phyloP scores from a whole-genome alignment of 2,888 invertebrate genomes.

The Chromoteleia sp. region DNA sequence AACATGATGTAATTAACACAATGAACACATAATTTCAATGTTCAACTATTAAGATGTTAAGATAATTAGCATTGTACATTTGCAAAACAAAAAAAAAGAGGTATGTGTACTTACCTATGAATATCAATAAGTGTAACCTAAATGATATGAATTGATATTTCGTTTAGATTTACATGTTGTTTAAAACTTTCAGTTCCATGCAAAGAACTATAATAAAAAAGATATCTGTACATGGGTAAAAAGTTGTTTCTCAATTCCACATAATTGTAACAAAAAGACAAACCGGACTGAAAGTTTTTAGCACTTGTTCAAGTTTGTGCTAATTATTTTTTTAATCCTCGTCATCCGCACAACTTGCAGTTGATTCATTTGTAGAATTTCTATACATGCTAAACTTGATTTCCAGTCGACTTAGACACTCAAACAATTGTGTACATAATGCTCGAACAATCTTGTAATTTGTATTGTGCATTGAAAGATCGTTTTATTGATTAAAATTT shows the following conservation, averaged over 20 bases:
- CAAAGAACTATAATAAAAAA: not conserved
- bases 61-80: constrained; percentile 37
- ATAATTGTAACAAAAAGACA: not conserved
- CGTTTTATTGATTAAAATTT: constrained; percentile 54
- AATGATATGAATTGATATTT: constrained; percentile 35
- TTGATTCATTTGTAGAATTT: constrained; percentile 29
- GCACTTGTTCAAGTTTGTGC: constrained; percentile 42
- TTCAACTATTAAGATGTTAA: constrained; percentile 23
- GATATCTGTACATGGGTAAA: constrained; percentile 2
- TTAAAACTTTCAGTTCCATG: constrained; percentile 42
- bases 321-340: constrained; percentile 46
- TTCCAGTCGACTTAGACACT: constrained; percentile 31
- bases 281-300: constrained; percentile 53
- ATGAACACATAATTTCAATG: constrained; percentile 15
- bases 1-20: not conserved
- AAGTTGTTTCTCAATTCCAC: constrained; percentile 1
- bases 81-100: constrained; percentile 20
- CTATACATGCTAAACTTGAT: constrained; percentile 31
- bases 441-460: constrained; percentile 69
- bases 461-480: constrained; percentile 43
- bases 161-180: constrained; percentile 21
- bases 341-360: constrained; percentile 51
- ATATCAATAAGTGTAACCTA: constrained; percentile 62
- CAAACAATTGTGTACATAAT: constrained; percentile 57
- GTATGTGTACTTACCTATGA: constrained; percentile 55